A percentile compares a stretch with the other conserved stretches of the same genome.
phyloP scores from a whole-genome alignment of 2,797 vertebrate species.

The Hypotaenidia philippensis region DNA sequence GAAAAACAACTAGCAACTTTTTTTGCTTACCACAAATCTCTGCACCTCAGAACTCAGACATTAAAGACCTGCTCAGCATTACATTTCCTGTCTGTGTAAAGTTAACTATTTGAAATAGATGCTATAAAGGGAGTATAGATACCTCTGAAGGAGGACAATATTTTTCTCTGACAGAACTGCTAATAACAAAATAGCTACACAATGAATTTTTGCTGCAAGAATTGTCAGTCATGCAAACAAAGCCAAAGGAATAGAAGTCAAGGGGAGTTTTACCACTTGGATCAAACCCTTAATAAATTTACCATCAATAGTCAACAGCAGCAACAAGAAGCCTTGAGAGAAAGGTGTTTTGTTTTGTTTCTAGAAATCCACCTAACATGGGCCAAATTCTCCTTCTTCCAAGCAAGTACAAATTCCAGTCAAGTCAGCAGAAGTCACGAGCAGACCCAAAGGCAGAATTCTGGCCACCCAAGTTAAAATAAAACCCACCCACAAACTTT shows the following conservation, averaged over 20 bases:
- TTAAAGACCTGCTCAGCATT: background rate
- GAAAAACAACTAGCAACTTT: background rate
- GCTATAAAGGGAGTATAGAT: background rate
- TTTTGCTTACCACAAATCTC: background rate
- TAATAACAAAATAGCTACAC: background rate
- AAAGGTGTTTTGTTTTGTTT: background rate
- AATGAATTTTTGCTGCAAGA: background rate
- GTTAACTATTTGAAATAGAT: background rate
- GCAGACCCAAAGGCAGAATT: background rate
- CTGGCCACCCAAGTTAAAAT: background rate
- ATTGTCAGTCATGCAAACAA: background rate
- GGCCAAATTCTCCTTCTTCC: background rate
- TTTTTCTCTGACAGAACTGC: background rate
- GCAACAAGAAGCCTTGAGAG: background rate
- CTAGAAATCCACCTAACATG: background rate
- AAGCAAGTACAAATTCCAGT: conserved; percentile 39
- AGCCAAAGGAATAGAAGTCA: background rate
- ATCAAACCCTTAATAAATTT: background rate
- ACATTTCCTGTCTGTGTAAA: background rate
- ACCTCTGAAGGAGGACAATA: background rate
- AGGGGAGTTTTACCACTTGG: background rate
- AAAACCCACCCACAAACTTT: background rate
- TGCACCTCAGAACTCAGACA: background rate
- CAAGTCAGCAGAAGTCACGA: background rate
- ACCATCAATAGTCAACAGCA: background rate